These are phyloP conservation scores for Serranus cabrilla DNA, from an alignment of 2,797 vertebrate species.

Conservation along the genomic window DNA sequence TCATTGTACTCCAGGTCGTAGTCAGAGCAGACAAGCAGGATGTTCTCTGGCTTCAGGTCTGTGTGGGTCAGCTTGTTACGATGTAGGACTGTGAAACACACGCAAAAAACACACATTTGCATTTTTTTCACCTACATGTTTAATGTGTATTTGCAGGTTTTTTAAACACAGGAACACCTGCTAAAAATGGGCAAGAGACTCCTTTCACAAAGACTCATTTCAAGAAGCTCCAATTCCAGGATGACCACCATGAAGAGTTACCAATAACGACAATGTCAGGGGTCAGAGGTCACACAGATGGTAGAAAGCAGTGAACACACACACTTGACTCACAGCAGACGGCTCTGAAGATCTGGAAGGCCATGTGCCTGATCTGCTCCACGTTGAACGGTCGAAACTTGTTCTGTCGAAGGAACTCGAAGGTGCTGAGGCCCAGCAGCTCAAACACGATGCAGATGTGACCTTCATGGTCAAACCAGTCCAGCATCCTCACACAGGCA, in stretches of 20 bases:
- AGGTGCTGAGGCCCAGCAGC: constrained; percentile 94
- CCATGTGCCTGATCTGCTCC: constrained; percentile 93
- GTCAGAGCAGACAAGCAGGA: constrained; percentile 93
- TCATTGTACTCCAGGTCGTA: constrained; percentile 87
- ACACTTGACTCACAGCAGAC: constrained; percentile 91
- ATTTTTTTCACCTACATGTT: not conserved
- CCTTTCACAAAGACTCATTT: too few relatives aligned
- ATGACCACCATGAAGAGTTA: not conserved
- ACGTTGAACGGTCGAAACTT: constrained; percentile 92
- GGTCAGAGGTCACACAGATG: constrained; percentile 1
- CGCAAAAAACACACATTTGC: not conserved
- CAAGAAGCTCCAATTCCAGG: too few relatives aligned
- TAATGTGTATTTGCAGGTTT: not conserved
- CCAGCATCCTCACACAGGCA: constrained; percentile 94
- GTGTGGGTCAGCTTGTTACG: constrained; percentile 97
- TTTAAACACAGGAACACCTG: too few relatives aligned
- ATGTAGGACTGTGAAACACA: constrained; percentile 89
- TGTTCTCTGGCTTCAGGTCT: constrained; percentile 98
- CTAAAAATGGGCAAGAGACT: too few relatives aligned
- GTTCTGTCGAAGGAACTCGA: constrained; percentile 93
- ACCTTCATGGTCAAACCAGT: constrained; percentile 94
- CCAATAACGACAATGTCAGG: not conserved
- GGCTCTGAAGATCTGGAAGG: constrained; percentile 94
- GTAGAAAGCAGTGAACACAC: not conserved
- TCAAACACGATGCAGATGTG: constrained; percentile 96